phyloP scores from a whole-genome alignment of 2,888 invertebrate species.

The Pyrgus malvae region DNA sequence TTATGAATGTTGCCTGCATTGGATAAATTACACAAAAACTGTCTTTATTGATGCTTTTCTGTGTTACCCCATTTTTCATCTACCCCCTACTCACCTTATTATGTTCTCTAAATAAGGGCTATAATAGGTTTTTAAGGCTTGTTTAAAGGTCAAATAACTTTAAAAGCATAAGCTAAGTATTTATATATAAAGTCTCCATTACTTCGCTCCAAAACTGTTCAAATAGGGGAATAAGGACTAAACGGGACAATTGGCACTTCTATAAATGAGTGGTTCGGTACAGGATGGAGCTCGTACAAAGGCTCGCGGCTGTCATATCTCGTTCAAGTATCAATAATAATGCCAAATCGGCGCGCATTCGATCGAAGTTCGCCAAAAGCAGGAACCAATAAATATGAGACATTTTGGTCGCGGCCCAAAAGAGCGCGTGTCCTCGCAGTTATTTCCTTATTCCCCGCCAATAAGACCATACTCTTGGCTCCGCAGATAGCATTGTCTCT shows the following conservation, averaged over 20 bases:
- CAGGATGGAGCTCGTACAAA: neutral
- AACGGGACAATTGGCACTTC: slow-evolving; percentile 4
- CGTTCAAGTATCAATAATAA: slow-evolving; percentile 49
- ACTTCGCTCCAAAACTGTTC: neutral
- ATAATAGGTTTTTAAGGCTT: too few relatives aligned
- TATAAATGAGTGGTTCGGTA: slow-evolving; percentile 6
- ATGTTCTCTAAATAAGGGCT: too few relatives aligned
- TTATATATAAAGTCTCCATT: too few relatives aligned
- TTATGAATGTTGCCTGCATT: too few relatives aligned
- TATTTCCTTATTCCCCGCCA: slow-evolving; percentile 65
- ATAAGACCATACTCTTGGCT: slow-evolving; percentile 51
- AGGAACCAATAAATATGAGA: slow-evolving; percentile 67
- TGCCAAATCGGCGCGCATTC: slow-evolving; percentile 48
- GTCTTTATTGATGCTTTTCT: too few relatives aligned
- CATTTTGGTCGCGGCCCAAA: slow-evolving; percentile 61
- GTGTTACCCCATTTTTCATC: too few relatives aligned
- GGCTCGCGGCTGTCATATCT: slow-evolving; percentile 37
- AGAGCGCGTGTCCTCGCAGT: slow-evolving; percentile 54
- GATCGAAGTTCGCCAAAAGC: slow-evolving; percentile 53
- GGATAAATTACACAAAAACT: too few relatives aligned
- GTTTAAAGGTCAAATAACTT: too few relatives aligned
- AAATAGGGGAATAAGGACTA: slow-evolving; percentile 1
- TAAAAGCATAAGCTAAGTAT: too few relatives aligned
- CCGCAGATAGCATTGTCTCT: slow-evolving; percentile 49
- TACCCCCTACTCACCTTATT: too few relatives aligned